Conservation (phyloP, 1,140 invertebrate genomes). For the Schlechtendalia chinensis region DNA sequence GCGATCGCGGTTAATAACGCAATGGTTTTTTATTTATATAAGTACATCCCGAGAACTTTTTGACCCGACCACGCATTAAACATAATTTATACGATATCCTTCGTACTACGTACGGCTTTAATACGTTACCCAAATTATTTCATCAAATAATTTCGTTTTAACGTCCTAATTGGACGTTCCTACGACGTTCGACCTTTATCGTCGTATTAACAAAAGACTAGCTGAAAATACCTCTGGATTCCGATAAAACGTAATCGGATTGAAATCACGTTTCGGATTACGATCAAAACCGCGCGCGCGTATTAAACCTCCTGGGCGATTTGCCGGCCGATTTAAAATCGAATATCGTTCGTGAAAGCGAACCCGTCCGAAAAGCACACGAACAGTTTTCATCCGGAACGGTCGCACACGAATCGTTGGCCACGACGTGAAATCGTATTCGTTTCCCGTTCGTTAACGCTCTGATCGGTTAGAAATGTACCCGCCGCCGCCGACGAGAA, state of each 20-base stretch:
- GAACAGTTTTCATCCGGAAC: no score
- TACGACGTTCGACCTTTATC: background rate
- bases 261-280: background rate
- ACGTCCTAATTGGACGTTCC: background rate
- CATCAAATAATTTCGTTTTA: background rate
- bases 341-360: no score
- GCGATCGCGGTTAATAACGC: no score
- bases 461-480: background rate
- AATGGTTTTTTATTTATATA: no score
- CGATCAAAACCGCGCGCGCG: no score
- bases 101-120: background rate
- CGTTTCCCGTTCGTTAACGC: background rate
- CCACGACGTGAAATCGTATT: no score
- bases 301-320: no score
- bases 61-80: no score
- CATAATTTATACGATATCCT: background rate
- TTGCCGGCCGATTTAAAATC: no score
- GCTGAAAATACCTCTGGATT: background rate
- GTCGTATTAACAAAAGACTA: background rate
- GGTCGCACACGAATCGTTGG: no score
- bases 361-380: no score
- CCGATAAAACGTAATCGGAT: background rate
- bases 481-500: conserved; percentile 5
- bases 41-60: no score
- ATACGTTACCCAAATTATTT: conserved; percentile 20